These are phyloP conservation scores for Crenichthys baileyi DNA, from an alignment of 2,797 vertebrate genomes.

Conservation along the genomic window DNA sequence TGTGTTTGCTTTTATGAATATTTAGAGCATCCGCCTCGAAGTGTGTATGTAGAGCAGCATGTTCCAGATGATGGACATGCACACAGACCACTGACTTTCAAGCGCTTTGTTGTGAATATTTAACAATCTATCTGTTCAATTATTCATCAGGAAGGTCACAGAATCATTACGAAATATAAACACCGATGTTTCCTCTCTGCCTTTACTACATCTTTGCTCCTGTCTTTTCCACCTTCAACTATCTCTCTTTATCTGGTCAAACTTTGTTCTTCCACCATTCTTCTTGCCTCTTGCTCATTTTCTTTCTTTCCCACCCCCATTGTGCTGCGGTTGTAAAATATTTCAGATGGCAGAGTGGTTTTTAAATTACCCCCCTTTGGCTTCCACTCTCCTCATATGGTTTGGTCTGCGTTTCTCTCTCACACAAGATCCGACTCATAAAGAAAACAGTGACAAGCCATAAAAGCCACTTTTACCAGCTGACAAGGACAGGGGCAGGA, in stretches of 20 bases:
- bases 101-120: conserved; percentile 79
- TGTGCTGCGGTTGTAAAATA: conserved; percentile 76
- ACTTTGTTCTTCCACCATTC: conserved; percentile 35
- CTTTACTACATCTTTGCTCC: conserved; percentile 24
- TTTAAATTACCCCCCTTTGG: conserved; percentile 83
- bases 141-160: conserved; percentile 77
- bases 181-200: conserved; percentile 53
- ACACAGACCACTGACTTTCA: conserved; percentile 69
- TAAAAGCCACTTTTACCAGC: conserved; percentile 82
- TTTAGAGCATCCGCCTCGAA: conserved; percentile 57
- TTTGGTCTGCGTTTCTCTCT: conserved; percentile 78
- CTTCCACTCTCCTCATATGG: conserved; percentile 79
- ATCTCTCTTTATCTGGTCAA: conserved; percentile 19
- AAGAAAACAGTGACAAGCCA: conserved; percentile 81
- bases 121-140: conserved; percentile 75
- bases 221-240: conserved; percentile 37
- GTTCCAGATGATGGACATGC: conserved; percentile 61
- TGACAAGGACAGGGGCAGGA: conserved; percentile 72
- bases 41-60: conserved; percentile 61
- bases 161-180: conserved; percentile 79
- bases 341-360: conserved; percentile 81
- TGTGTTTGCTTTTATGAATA: conserved; percentile 41
- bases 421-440: conserved; percentile 74
- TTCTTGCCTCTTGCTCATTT: conserved; percentile 9
- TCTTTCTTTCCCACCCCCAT: conserved; percentile 43